Base-by-base conservation (phyloP, 2,888 invertebrate genomes). In the Drosophila nr. fundita region DNA sequence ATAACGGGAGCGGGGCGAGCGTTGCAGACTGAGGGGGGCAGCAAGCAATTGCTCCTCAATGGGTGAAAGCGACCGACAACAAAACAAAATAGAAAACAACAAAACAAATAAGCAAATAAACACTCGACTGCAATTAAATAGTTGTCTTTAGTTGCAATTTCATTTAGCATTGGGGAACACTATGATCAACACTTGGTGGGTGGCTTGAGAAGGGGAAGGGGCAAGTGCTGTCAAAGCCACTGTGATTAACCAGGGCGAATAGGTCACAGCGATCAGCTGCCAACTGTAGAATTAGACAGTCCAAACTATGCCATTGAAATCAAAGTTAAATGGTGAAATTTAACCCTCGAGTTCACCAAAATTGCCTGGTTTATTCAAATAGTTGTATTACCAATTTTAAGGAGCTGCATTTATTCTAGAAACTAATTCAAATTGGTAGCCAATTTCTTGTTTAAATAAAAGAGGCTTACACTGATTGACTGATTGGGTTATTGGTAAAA, bases 21-120 rank as follows among this genome's bases (percentile, higher is more conserved):
- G 8, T 11, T 11, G 42, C 42, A 42, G 11, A 21, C 42, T 21
- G 42, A 49, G 21, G 27, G 30, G 10, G 53, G 32, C 34, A 45
- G 32, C 34, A 45, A 49, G 59, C 32, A 59, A 57, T 29, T 49
- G 71, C 63, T 72, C 49, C 48, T 65, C 55, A 69, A 50, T 55
- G 80, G 75, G 87, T 70, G 87, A 83, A 83, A 87, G 87, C 83
- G 79, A 69, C 70, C 68, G 59, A 27, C 65, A 54, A 24, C 24
- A 48, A 38, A 68, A 36, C 27, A 24, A 38, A 54, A 54, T 38
- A 15, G 48, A 59, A 32, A 57, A 68, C 10, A 30, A 36, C 29
- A 53, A 55, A 55, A 18, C 11, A 50, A 18, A 57, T 21, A 55
- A 73, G 64, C 53, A 74, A 18, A 57, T 21, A 55, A 73, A 68